phyloP scores from a whole-genome alignment of 2,888 invertebrate genomes.

The Lasioglossum pauxillum region DNA sequence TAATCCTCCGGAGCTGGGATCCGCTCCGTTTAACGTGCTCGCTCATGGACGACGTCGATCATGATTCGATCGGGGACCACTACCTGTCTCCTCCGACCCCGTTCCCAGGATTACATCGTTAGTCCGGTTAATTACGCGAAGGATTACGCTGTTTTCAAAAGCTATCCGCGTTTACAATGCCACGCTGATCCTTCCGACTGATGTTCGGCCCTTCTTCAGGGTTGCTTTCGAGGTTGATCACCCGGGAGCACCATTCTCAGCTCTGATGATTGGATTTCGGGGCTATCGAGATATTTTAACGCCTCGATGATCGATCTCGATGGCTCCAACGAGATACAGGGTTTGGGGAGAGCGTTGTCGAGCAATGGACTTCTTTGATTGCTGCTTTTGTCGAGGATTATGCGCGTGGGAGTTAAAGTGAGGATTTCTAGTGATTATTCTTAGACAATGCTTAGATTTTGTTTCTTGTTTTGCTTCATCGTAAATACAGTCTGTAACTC shows the following conservation, averaged over 20 bases:
- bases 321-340: background rate
- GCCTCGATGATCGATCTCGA: background rate
- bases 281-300: background rate
- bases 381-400: background rate
- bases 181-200: background rate
- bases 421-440: too few relatives aligned
- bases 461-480: too few relatives aligned
- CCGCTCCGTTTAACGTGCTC: constrained; percentile 32
- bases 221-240: background rate
- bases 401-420: background rate
- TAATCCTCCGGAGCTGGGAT: constrained; percentile 58
- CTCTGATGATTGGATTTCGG: background rate
- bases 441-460: too few relatives aligned
- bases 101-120: constrained; percentile 25
- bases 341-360: background rate
- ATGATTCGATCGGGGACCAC: constrained; percentile 24
- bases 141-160: constrained; percentile 24
- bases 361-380: background rate
- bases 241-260: background rate
- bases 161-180: background rate
- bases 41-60: constrained; percentile 42
- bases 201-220: background rate
- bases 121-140: constrained; percentile 43
- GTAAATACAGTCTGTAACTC: too few relatives aligned
- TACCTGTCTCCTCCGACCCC: constrained; percentile 1